These are phyloP conservation scores for Edolisoma coerulescens DNA, from an alignment of 2,113 vertebrate species.

Conservation along the genomic window DNA sequence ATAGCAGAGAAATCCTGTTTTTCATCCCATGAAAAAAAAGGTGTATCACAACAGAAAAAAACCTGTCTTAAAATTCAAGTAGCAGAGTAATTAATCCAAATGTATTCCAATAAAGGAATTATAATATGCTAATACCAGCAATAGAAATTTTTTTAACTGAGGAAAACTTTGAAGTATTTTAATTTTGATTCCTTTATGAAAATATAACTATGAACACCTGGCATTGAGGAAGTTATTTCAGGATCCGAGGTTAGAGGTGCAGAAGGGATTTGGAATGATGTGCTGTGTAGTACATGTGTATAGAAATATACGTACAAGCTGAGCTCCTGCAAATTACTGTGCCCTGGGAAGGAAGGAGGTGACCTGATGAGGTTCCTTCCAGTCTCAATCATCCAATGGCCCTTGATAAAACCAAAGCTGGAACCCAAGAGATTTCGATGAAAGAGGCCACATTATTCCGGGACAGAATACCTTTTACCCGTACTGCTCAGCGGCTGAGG, in stretches of 20 bases:
- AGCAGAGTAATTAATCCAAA: conserved; percentile 39
- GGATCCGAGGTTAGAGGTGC: not conserved
- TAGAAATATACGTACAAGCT: rapidly evolving
- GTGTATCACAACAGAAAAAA: not conserved
- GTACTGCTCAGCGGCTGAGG: not conserved
- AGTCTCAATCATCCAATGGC: not conserved
- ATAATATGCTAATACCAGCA: not conserved
- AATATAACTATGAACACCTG: not conserved
- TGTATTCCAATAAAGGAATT: not conserved
- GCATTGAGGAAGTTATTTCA: not conserved
- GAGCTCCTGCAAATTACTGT: not conserved
- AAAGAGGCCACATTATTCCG: not conserved
- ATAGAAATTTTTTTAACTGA: not conserved
- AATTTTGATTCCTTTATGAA: not conserved
- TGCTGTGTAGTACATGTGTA: rapidly evolving
- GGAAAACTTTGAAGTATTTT: not conserved
- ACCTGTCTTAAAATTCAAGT: not conserved
- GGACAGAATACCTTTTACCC: not conserved
- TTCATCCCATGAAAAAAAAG: not conserved
- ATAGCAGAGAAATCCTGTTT: not conserved
- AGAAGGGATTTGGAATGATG: not conserved
- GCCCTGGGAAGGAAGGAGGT: not conserved
- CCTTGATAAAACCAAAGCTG: not conserved
- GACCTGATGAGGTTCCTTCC: not conserved
- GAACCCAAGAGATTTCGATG: not conserved